Conservation (phyloP, 2,797 vertebrate species). For the Malurus splendens region DNA sequence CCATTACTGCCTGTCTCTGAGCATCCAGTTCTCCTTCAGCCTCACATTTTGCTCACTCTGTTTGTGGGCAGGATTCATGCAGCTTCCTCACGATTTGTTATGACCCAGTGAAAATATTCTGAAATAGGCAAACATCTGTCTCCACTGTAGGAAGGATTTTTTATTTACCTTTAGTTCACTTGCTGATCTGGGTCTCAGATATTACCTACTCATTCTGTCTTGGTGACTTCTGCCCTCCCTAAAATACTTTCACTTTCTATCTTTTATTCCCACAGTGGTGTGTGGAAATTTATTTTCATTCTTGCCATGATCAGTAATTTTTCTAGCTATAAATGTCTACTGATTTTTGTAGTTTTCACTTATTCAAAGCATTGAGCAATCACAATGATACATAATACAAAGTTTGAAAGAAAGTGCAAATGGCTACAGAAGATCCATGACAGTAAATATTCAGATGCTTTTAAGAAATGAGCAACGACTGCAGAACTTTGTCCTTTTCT, state of each 20-base stretch:
- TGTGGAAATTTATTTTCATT: neutral
- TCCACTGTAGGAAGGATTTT: neutral
- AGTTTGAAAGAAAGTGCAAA: neutral
- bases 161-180: neutral
- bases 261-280: neutral
- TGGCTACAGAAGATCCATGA: neutral
- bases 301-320: neutral
- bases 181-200: neutral
- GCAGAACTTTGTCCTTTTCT: neutral
- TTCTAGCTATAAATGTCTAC: neutral
- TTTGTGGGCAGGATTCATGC: neutral
- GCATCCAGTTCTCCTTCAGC: neutral
- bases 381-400: neutral
- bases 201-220: neutral
- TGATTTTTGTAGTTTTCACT: neutral
- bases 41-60: neutral
- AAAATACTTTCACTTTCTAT: neutral
- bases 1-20: neutral
- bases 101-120: neutral
- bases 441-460: neutral
- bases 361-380: neutral
- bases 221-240: neutral
- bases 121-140: neutral
- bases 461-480: neutral
- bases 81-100: neutral